These are phyloP conservation scores for Acyrthosiphon pisum DNA, from an alignment of 1,140 invertebrate species.

Conservation along the genomic window DNA sequence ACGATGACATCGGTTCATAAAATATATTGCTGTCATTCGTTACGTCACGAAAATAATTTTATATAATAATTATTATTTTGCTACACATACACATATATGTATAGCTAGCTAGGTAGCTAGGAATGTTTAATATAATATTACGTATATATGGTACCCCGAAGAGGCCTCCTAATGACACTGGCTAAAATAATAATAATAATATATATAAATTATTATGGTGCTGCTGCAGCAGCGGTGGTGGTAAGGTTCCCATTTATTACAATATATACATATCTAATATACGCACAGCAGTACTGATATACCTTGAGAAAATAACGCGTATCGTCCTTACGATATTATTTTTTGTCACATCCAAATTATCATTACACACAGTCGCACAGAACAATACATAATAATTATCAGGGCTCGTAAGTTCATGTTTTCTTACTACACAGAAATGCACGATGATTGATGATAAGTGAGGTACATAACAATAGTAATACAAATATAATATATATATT, in stretches of 20 bases:
- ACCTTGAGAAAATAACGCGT: not conserved
- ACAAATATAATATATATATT: not conserved
- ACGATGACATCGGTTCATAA: not conserved
- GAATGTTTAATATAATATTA: not conserved
- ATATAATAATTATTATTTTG: not conserved
- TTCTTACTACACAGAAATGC: no score
- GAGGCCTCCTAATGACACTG: constrained; percentile 20
- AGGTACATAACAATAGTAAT: not conserved
- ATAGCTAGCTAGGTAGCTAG: not conserved
- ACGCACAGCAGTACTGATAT: not conserved
- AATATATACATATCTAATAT: not conserved
- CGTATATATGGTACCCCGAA: not conserved
- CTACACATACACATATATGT: not conserved
- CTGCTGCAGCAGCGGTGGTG: not conserved
- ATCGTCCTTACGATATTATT: not conserved
- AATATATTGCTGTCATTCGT: not conserved
- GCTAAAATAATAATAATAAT: not conserved
- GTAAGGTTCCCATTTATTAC: not conserved
- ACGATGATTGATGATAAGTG: no score
- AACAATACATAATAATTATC: not conserved
- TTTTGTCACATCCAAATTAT: not conserved
- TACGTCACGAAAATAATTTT: not conserved
- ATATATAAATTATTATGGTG: not conserved
- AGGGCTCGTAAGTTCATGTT: not conserved
- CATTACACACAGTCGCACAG: not conserved